Evolutionary conservation across 2,888 invertebrate genomes (phyloP), one percentile per base, ranked within the genome.

Genomic region (Blastobasis adustella): DNA sequence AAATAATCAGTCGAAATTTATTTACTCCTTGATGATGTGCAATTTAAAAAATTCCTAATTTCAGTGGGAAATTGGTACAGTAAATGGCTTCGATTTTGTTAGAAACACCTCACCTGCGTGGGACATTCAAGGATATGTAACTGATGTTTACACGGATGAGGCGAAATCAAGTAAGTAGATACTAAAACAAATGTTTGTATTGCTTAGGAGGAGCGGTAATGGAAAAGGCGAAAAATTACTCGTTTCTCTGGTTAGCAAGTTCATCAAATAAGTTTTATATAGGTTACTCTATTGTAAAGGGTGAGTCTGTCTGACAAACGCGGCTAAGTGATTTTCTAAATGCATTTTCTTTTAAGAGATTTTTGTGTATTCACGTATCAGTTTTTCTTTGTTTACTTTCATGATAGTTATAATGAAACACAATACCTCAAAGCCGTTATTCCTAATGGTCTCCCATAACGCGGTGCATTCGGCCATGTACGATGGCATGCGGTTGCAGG

Each of bases 401-500:
- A 23, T 23, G 23, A 39, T 63, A 89, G 87, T 93, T 3, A 93
- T 94, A 50, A 71, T 75, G 5, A 67, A 76, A 0, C 94, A 94
- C 63, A 81, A 93, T 56, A 61, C 62, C 0, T 69, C 82, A 42
- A 74, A 74, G 7, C 96, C 97, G 0, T 76, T 98, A 53, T 96
- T 96, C 67, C 79, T 98, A 56, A 91, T 95, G 80, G 66, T 98
- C 45, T 90, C 93, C 0, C 96, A 97, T 74, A 84, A 93, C 46
- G 96, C 96, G 0, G 92, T 94, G 0, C 98, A 98, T 71, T 90
- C 93, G 0, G 94, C 90, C 5, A 23, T 23, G 23, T 95, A 95
- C 66, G 84, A 87, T 0, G 93, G 92, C 49, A 90, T 92, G 8
- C 90, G 90, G 0, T 76, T 96, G 54, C 94, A 96, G 71, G 95